Evolutionary conservation across 2,888 invertebrate genomes (phyloP), one percentile per base, ranked within the genome.

Genomic region (Leptinotarsa rubiginosa): DNA sequence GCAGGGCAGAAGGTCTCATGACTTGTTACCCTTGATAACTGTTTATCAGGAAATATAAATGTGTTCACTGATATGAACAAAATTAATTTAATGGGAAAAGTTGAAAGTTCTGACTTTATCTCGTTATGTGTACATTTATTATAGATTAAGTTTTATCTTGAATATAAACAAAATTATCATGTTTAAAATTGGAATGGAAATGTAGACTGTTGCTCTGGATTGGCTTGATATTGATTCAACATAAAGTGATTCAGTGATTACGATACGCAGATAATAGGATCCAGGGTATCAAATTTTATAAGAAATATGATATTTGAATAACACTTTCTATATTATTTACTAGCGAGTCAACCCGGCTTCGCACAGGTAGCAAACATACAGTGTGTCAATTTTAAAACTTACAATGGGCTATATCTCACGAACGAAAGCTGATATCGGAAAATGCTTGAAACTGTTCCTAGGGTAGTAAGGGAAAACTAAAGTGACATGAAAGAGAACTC

Each of bases 11-110:
- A 72, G 79, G 79, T 77, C 78, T 75, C 72, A 78, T 75, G 80
- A 80, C 80, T 76, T 74, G 74, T 78, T 77, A 73, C 75, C 81
- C 79, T 76, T 71, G 81, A 81, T 81, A 81, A 80, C 70, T 71
- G 62, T 41, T 74, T 75, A 71, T 79, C 79, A 75, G 68, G 71
- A 72, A 73, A 75, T 78, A 73, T 77, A 79, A 78, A 77, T 77
- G 76, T 77, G 77, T 77, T 77, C 78, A 73, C 69, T 69, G 77
- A 76, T 79, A 75, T 64, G 69, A 70, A 77, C 77, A 77, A 78
- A 75, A 78, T 77, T 77, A 78, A 73, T 75, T 79, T 78, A 79
- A 76, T 78, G 75, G 77, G 65, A 71, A 69, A 76, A 78, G 78
- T 79, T 79, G 77, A 79, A 79, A 79, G 79, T 77, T 78, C 77